Conservation (phyloP, 2,113 vertebrate species). For the Amia ocellicauda region DNA sequence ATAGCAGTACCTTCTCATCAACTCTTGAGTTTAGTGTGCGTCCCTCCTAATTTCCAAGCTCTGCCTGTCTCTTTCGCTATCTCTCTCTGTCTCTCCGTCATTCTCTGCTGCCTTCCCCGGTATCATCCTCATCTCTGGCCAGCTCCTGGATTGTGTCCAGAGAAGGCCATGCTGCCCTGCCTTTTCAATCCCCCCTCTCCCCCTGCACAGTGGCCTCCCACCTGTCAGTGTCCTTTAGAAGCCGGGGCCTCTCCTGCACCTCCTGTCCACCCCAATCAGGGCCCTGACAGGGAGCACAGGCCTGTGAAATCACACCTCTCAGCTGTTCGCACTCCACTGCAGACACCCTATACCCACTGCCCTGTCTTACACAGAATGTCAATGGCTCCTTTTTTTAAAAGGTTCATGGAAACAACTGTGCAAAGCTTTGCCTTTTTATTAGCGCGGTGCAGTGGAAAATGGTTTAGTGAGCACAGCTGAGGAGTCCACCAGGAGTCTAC, state of each 20-base stretch:
- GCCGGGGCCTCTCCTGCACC: constrained; percentile 72
- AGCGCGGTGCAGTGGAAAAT: constrained; percentile 33
- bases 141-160: constrained; percentile 59
- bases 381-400: constrained; percentile 54
- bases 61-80: constrained; percentile 13
- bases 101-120: constrained; percentile 33
- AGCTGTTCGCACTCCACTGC: constrained; percentile 82
- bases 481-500: not conserved
- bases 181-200: constrained; percentile 83
- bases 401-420: constrained; percentile 52
- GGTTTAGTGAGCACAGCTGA: constrained; percentile 44
- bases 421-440: constrained; percentile 42
- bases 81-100: constrained; percentile 22
- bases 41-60: constrained; percentile 15
- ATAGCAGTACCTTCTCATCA: constrained; percentile 13
- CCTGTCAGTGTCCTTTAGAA: constrained; percentile 94
- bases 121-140: constrained; percentile 47
- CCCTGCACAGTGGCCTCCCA: constrained; percentile 71
- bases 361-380: constrained; percentile 54
- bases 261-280: constrained; percentile 95
- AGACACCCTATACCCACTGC: constrained; percentile 69
- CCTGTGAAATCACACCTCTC: constrained; percentile 86
- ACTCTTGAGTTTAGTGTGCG: not conserved
- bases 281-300: constrained; percentile 75
- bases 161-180: constrained; percentile 53